Conservation (phyloP, 2,797 vertebrate genomes). For the Myiothlypis chrysogaster region DNA sequence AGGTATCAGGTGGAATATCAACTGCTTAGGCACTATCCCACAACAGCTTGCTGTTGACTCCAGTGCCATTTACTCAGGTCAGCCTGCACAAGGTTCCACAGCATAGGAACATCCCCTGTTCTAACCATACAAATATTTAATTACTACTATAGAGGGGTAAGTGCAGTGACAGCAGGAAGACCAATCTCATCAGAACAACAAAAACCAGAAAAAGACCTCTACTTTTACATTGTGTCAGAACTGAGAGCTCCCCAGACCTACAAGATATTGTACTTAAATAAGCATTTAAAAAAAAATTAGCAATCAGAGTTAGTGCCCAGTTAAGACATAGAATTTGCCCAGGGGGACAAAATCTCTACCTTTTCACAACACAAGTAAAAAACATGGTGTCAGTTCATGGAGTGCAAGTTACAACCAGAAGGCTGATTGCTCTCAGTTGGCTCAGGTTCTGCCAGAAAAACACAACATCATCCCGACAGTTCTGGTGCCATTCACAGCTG, state of each 20-base stretch:
- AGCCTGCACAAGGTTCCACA: not conserved
- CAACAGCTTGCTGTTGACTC: not conserved
- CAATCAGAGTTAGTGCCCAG: not conserved
- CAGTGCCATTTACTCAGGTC: not conserved
- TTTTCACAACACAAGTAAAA: not conserved
- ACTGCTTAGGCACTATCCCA: not conserved
- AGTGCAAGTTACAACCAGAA: not conserved
- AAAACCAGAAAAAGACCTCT: fast-evolving
- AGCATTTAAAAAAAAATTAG: not conserved
- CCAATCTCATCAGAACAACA: not conserved
- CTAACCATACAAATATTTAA: not conserved
- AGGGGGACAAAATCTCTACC: not conserved
- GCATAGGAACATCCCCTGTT: fast-evolving
- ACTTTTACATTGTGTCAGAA: not conserved
- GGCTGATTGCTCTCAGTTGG: not conserved
- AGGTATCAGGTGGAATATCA: not conserved
- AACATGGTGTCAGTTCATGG: fast-evolving
- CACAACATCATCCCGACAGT: not conserved
- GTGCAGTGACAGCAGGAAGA: not conserved
- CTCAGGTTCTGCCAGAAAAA: not conserved
- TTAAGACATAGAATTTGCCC: not conserved
- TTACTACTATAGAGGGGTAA: not conserved
- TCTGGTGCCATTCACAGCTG: not conserved
- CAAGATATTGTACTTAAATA: not conserved
- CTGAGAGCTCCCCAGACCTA: not conserved